Percentiles rank a stretch among this genome's conserved stretches.
phyloP scores from a whole-genome alignment of 2,888 invertebrate species.

The Buathra laborator region DNA sequence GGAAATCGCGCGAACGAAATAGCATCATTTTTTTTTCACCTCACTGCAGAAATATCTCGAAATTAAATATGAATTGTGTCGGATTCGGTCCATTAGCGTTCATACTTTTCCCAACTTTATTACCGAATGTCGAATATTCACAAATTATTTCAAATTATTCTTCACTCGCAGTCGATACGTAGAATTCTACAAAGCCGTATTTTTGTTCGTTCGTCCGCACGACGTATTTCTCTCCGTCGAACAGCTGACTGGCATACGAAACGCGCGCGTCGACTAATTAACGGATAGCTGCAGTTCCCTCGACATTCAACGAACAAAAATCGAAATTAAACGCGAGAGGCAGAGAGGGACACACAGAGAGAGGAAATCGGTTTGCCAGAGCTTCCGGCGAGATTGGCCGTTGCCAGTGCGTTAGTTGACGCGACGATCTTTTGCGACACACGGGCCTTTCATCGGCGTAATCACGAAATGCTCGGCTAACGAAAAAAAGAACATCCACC shows the following conservation, averaged over 20 bases:
- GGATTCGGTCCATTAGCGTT: not conserved
- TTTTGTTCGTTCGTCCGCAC: conserved; percentile 24
- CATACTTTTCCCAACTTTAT: not conserved
- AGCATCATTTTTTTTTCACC: too few species aligned
- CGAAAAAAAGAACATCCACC: conserved; percentile 10
- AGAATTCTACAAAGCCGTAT: not conserved
- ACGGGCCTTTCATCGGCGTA: conserved; percentile 2
- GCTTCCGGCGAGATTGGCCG: not conserved
- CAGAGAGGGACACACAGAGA: not conserved
- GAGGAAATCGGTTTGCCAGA: not conserved
- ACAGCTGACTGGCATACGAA: not conserved
- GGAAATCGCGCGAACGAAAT: too few species aligned
- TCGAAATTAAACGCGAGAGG: conserved; percentile 50
- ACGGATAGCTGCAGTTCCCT: conserved; percentile 4
- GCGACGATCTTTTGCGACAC: conserved; percentile 10
- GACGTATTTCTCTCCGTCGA: not conserved
- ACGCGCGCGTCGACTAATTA: conserved; percentile 17
- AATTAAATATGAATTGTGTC: not conserved
- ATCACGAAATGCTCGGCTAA: not conserved
- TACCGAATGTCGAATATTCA: not conserved
- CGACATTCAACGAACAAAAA: conserved; percentile 45
- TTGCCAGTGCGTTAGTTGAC: conserved; percentile 5
- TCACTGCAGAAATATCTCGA: too few species aligned
- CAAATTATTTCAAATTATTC: conserved; percentile 13
- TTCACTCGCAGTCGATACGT: not conserved